A percentile compares a stretch with the other conserved stretches of the same genome.
phyloP scores from a whole-genome alignment of 2,797 vertebrate genomes.

The Tenualosa thibaudeaui region DNA sequence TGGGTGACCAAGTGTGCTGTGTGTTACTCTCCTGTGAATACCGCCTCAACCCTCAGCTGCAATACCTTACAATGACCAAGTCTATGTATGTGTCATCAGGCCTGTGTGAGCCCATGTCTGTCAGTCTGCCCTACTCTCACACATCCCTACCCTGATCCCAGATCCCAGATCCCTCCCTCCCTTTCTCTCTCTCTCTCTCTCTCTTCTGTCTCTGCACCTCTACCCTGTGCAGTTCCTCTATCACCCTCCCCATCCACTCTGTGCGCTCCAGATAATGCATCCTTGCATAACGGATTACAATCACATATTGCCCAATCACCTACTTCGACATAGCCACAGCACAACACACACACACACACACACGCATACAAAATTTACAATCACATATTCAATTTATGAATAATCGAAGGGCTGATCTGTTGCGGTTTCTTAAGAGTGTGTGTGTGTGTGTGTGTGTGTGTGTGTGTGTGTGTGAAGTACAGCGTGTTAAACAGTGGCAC shows the following conservation, averaged over 20 bases:
- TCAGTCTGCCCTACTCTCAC: too few relatives aligned
- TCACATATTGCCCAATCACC: background rate
- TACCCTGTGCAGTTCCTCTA: background rate
- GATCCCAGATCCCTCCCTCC: background rate
- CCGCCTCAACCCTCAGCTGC: too few relatives aligned
- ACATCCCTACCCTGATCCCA: too few relatives aligned
- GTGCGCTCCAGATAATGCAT: background rate
- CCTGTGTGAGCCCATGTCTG: too few relatives aligned
- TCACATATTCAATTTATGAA: too few relatives aligned
- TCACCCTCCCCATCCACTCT: background rate
- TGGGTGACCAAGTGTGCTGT: background rate
- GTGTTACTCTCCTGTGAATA: too few relatives aligned
- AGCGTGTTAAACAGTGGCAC: background rate
- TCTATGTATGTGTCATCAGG: too few relatives aligned
- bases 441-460: constrained; percentile 1
- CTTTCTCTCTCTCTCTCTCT: background rate
- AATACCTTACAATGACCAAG: too few relatives aligned
- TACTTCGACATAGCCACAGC: background rate
- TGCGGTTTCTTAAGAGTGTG: background rate
- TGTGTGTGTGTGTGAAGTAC: background rate
- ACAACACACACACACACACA: constrained; percentile 1
- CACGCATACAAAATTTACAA: background rate
- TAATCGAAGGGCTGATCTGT: too few relatives aligned
- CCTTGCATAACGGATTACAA: background rate
- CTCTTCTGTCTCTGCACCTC: background rate